Evolutionary conservation across 1,140 invertebrate genomes (phyloP), one percentile per base, ranked within the genome.

Genomic region (Sitobion miscanthi): DNA sequence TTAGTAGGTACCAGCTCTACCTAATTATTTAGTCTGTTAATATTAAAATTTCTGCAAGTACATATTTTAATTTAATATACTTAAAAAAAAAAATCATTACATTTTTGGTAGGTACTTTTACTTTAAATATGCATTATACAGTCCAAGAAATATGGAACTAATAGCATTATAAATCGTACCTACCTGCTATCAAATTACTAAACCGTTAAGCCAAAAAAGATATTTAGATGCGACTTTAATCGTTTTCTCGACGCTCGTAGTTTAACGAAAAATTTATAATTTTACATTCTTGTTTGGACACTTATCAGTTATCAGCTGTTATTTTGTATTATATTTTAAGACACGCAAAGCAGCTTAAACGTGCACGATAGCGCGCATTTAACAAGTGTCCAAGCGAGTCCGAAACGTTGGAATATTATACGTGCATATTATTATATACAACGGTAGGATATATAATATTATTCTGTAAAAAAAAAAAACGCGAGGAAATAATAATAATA

Each of bases 231-330:
- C 14, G 30, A 77, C 30, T n/a, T 77, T 77, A 77, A 77, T 77
- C 62, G 62, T 14, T 77, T 77, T 77, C n/a, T 77, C 62, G n/a
- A n/a, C 62, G 30, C 11, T 2, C 11, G 62, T 11, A 69, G 30
- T 45, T 38, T 11, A 85, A 85, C 21, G 6, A 82, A 85, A 42
- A 45, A 42, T 45, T 42, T 45, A 85, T 42, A 85, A 85, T 85
- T 85, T 85, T 23, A 85, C 4, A 85, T 85, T 42, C 83, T 42
- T 42, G 83, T 85, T 42, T 85, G 42, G 83, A 85, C 83, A 85
- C 42, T 45, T 45, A 85, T 85, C 83, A 45, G 42, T 85, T 25
- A 42, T 77, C 62, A 77, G 62, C 30, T 77, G 42, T 42, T 42
- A 85, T 45, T 85, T 25, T 83, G 30, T 77, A 85, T 85, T 42